Evolutionary conservation across 2,113 vertebrate genomes (phyloP), one percentile per base, ranked within the genome.

Genomic region (Callipepla squamata): DNA sequence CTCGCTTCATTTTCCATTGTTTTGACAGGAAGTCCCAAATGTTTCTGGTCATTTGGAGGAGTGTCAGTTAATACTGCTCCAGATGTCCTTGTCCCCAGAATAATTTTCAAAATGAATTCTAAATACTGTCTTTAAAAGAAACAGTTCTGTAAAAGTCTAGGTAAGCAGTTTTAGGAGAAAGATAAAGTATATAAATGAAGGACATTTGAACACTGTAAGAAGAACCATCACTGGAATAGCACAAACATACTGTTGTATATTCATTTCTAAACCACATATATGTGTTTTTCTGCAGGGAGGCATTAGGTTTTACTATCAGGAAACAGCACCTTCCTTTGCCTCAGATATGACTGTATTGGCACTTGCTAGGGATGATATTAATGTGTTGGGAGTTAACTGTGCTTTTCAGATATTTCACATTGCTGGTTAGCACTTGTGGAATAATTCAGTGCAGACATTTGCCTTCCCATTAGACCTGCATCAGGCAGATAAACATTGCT

Each of bases 1-100:
- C 34, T 74, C 62, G 44, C 59, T 67, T 80, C 2, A 20, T 42
- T 81, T 91, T 80, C 34, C 80, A 76, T 28, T 68, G 53, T 89
- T 95, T 91, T 80, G 84, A 50, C 34, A 80, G 62, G 68, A 92
- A 89, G 21, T 58, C 78, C 22, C 75, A 93, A 59, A 47, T 78
- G n/a, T 77, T 63, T 53, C 23, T 75, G 38, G 63, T 89, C 91
- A 85, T 95, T 96, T 97, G 78, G 85, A 96, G 66, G 88, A 11
- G 44, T 85, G 59, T 86, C 62, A 93, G 72, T 42, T 92, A 79
- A 69, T 90, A 26, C 14, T 86, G 38, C 15, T 89, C 32, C 62
- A 32, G 80, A 47, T 83, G 45, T 30, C 34, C 77, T 92, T 5
- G 6, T 65, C 17, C 48, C 85, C 68, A 92, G 96, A 96, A 94